Base-by-base conservation (phyloP, 2,113 vertebrate genomes). In the Semnornis frantzii region DNA sequence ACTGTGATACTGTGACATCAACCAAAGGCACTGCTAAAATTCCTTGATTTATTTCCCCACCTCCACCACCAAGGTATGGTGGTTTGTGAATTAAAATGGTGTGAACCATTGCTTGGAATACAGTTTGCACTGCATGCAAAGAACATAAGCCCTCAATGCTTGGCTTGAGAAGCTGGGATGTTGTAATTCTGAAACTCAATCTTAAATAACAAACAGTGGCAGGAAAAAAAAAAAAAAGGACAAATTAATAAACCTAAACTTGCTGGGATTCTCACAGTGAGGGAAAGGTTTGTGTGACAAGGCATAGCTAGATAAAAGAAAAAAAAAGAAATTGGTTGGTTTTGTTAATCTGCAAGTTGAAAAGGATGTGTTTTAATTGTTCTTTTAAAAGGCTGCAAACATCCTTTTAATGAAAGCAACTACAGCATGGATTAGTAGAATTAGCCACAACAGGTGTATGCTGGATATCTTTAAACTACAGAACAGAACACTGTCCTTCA, bases 391-490 rank as follows among this genome's bases (percentile, higher is more conserved):
- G 58, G 15, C 59, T 78, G 42, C 30, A 76, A 89, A 44, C 44
- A 58, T 10, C 18, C 70, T 84, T 93, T 94, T 46, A 83, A 77
- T 74, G 69, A 70, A 81, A 89, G 30, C 31, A 54, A 33, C 42
- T 55, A 27, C 12, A 66, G n/a, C 54, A 58, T 89, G 65, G 48
- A 92, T 84, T 89, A 89, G 50, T 68, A 82, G 69, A 93, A 94
- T 90, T 96, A 91, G 34, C 30, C 28, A 55, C n/a, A 37, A 87
- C 25, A 90, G 64, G 68, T 80, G 65, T 69, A 30, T 48, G 34
- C 55, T 64, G 74, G 87, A 94, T 37, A 85, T 42, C 71, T 95
- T 71, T 66, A 90, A 92, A 54, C 57, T 74, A 50, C 57, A 34
- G 71, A 94, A 75, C 34, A 39, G 34, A 91, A 80, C 84, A 9